Evolutionary conservation across 2,113 vertebrate genomes (phyloP), one percentile per base, ranked within the genome.

Genomic region (Petroica traversi): DNA sequence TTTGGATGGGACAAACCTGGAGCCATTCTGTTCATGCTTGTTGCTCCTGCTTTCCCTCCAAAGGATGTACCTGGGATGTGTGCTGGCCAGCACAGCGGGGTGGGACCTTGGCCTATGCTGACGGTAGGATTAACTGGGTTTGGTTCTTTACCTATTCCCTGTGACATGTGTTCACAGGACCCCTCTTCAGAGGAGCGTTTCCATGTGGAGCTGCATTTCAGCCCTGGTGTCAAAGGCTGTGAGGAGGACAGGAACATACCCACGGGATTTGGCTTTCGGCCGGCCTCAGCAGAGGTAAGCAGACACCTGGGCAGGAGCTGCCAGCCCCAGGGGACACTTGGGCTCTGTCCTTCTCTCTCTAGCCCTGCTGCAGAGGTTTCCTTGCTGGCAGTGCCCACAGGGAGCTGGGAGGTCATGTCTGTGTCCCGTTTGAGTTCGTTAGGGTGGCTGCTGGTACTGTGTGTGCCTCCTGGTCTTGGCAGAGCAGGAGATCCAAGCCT

Each of bases 171-270:
- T 92, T 77, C 25, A 12, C 83, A 99, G 99, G 99, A 99, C 80
- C 97, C 99, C 1, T 98, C 99, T 19, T 99, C 99, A 7, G 99
- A 99, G 97, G 99, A 99, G 77, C 98, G 99, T 46, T 99, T 99
- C 97, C 99, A 99, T 0, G 99, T 99, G 48, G 99, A 99, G 97
- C 98, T 99, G 67, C 99, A 99, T 95, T 99, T 99, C 97, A 99
- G 99, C 89, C 99, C 99, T 0, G 99, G 99, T 0, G 99, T 99
- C 45, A 99, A 99, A 96, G 99, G 99, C 26, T 98, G 99, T 0
- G 99, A 99, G 85, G 99, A 99, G 85, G 99, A 99, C 82, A 98
- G 99, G 93, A 99, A 98, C 5, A 98, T 98, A 9, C 99, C 99
- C 2, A 97, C 98, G 2, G 99, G 99, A 33, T 99, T 98, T 54